A percentile compares a stretch with the other conserved stretches of the same genome.
These are phyloP conservation scores for Trilocha varians DNA, from an alignment of 2,888 invertebrate species.

Conservation along the genomic window DNA sequence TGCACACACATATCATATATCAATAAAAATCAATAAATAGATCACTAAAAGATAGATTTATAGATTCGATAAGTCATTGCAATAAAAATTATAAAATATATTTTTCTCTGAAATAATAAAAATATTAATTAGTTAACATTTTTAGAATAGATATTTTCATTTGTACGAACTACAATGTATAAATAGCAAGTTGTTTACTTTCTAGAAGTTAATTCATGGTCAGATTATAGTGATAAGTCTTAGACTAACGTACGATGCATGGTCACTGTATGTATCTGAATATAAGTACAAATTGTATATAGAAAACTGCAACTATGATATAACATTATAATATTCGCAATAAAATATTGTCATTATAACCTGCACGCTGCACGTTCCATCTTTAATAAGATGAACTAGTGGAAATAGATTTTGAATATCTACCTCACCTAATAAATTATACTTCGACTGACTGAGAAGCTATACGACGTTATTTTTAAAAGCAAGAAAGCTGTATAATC, in stretches of 20 bases:
- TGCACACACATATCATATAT: constrained; percentile 2
- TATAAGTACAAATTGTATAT: background rate
- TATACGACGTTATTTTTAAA: too few species aligned
- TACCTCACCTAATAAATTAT: constrained; percentile 36
- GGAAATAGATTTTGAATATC: constrained; percentile 53
- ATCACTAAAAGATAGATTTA: background rate
- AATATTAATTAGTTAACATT: background rate
- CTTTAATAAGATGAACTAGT: constrained; percentile 54
- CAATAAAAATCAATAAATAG: constrained; percentile 6
- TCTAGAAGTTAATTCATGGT: background rate
- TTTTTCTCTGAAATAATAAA: background rate
- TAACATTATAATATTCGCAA: constrained; percentile 4
- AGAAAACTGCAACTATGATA: background rate
- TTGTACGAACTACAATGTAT: background rate
- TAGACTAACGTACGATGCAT: background rate
- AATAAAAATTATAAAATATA: background rate
- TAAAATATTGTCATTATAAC: constrained; percentile 42
- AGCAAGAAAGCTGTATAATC: too few species aligned
- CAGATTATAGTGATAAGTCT: background rate
- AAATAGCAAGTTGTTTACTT: too few species aligned
- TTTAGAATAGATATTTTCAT: background rate
- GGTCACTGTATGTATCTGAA: background rate
- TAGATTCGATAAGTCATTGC: background rate
- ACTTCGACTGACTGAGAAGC: constrained; percentile 40
- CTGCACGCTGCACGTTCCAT: constrained; percentile 28